A percentile compares a stretch with the other conserved stretches of the same genome.
Evolutionary conservation across 2,113 vertebrate genomes (phyloP).

Genomic region (Enhydra lutris): DNA sequence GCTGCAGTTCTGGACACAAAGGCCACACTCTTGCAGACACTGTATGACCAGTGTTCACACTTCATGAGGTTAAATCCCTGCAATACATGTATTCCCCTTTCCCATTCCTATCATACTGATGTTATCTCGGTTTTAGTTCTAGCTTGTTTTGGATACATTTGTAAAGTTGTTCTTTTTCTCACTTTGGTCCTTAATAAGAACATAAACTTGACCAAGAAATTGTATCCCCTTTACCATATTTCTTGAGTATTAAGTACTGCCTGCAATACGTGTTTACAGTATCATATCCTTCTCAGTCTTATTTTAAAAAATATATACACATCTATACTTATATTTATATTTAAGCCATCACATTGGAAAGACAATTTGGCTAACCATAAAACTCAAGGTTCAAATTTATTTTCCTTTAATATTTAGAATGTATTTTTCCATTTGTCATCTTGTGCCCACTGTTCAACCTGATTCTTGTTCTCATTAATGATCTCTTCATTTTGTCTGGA

Average conservation of each 20-base stretch:
- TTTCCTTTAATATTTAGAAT: constrained; percentile 27
- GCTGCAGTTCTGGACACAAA: not conserved
- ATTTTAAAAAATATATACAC: not conserved
- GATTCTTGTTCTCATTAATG: not conserved
- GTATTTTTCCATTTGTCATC: not conserved
- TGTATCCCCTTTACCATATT: not conserved
- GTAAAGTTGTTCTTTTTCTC: not conserved
- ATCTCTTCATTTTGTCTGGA: not conserved
- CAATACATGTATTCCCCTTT: not conserved
- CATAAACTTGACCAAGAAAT: not conserved
- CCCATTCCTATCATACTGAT: not conserved
- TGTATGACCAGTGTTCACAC: not conserved
- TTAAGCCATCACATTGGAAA: not conserved
- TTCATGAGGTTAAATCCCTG: not conserved
- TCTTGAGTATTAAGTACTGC: not conserved
- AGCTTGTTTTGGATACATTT: not conserved
- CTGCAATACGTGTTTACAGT: not conserved
- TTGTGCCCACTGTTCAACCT: not conserved
- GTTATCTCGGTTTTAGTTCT: not conserved
- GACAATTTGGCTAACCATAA: not conserved
- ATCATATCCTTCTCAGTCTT: not conserved
- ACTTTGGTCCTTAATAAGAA: not conserved
- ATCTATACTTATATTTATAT: not conserved
- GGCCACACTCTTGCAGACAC: not conserved
- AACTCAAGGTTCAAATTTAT: not conserved